Evolutionary conservation across 2,888 invertebrate species (phyloP).

Genomic region (Apotomis capreana): DNA sequence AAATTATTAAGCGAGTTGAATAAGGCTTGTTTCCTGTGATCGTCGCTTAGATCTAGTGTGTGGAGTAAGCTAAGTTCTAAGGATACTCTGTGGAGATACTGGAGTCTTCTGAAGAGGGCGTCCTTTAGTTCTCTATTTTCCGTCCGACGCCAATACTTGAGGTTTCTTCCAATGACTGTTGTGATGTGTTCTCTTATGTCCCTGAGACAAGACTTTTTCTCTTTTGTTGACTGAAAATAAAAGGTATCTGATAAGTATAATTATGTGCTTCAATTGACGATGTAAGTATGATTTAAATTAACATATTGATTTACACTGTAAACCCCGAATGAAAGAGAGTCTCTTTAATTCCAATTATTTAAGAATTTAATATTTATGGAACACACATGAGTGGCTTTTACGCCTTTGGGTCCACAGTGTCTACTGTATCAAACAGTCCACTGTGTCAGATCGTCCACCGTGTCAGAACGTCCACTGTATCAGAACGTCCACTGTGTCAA

Average conservation of each 20-base stretch:
- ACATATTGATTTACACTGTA: too few species aligned
- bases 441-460: too few species aligned
- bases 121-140: conserved; percentile 60
- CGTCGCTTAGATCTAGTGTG: conserved; percentile 63
- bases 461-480: too few species aligned
- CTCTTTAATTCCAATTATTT: too few species aligned
- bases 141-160: conserved; percentile 80
- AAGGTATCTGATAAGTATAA: not conserved
- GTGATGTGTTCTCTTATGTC: conserved; percentile 79
- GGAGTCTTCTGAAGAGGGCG: conserved; percentile 69
- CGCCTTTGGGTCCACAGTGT: too few species aligned
- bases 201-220: conserved; percentile 75
- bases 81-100: conserved; percentile 68
- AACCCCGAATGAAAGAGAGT: too few species aligned
- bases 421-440: too few species aligned
- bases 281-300: too few species aligned
- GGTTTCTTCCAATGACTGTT: conserved; percentile 76
- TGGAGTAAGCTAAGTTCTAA: conserved; percentile 70
- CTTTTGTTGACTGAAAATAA: conserved; percentile 46
- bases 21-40: conserved; percentile 57
- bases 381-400: too few species aligned
- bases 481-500: too few species aligned
- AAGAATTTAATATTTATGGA: too few species aligned
- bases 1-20: conserved; percentile 61
- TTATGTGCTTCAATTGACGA: too few species aligned